Conservation (phyloP, 2,888 invertebrate species). For the Cosmia trapezina region DNA sequence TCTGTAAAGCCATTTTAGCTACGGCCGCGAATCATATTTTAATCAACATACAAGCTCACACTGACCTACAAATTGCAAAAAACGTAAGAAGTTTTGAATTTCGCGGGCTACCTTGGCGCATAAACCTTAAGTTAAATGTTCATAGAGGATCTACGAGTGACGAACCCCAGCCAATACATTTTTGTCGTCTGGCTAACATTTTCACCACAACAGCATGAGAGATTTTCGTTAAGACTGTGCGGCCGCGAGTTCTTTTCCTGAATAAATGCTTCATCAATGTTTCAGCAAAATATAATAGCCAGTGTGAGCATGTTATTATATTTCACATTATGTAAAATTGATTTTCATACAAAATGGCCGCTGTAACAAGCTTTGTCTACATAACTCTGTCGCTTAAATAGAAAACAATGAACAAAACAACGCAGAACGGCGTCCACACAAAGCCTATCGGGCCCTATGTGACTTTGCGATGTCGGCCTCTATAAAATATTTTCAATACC, state of each 20-base stretch:
- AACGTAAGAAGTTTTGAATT: too few species aligned
- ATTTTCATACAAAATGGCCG: slow-evolving; percentile 63
- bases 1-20: too few species aligned
- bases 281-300: slow-evolving; percentile 20
- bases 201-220: not conserved
- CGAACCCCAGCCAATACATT: not conserved
- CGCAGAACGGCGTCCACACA: slow-evolving; percentile 60
- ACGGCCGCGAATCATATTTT: too few species aligned
- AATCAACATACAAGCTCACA: too few species aligned
- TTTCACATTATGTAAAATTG: slow-evolving; percentile 62
- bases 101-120: too few species aligned
- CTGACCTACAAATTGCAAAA: too few species aligned
- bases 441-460: slow-evolving; percentile 67
- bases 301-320: slow-evolving; percentile 52
- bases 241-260: not conserved
- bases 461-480: slow-evolving; percentile 75
- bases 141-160: not conserved
- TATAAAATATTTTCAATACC: slow-evolving; percentile 86
- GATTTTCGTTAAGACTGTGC: not conserved
- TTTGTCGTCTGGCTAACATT: not conserved
- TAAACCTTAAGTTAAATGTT: too few species aligned
- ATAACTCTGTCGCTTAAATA: slow-evolving; percentile 58
- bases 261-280: slow-evolving; percentile 23
- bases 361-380: slow-evolving; percentile 65
- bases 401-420: slow-evolving; percentile 64